Conservation (phyloP, 2,888 invertebrate species). For the Lycophotia porphyrea region DNA sequence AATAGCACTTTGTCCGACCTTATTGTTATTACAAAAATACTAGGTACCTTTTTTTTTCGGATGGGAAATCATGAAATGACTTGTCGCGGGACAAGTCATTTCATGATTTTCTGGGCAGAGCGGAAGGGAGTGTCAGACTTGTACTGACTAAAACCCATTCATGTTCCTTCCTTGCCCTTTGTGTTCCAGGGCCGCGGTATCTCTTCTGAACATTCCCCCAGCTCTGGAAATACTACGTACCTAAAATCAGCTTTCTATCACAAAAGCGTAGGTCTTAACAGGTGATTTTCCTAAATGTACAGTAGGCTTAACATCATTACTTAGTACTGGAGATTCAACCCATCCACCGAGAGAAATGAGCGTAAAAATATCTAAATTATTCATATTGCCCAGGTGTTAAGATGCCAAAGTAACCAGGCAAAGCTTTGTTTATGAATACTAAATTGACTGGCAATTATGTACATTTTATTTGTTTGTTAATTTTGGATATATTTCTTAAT, state of each 20-base stretch:
- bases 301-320: constrained; percentile 20
- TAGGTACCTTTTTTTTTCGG: no score
- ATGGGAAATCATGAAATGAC: no score
- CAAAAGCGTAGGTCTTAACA: background rate
- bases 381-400: constrained; percentile 45
- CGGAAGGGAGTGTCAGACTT: no score
- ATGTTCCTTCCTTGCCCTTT: no score
- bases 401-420: constrained; percentile 28
- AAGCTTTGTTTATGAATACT: constrained; percentile 62
- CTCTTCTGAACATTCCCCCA: no score
- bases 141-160: no score
- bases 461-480: constrained; percentile 56
- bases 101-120: no score
- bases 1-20: no score
- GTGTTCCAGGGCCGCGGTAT: no score
- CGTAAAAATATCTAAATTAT: constrained; percentile 60
- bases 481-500: constrained; percentile 54
- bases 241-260: background rate
- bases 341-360: constrained; percentile 27
- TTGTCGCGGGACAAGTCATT: no score
- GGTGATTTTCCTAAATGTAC: constrained; percentile 3
- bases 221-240: background rate
- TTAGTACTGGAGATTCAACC: constrained; percentile 8
- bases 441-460: constrained; percentile 58
- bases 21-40: no score